These are phyloP conservation scores for Dryobates pubescens DNA, from an alignment of 2,797 vertebrate species.

Conservation along the genomic window DNA sequence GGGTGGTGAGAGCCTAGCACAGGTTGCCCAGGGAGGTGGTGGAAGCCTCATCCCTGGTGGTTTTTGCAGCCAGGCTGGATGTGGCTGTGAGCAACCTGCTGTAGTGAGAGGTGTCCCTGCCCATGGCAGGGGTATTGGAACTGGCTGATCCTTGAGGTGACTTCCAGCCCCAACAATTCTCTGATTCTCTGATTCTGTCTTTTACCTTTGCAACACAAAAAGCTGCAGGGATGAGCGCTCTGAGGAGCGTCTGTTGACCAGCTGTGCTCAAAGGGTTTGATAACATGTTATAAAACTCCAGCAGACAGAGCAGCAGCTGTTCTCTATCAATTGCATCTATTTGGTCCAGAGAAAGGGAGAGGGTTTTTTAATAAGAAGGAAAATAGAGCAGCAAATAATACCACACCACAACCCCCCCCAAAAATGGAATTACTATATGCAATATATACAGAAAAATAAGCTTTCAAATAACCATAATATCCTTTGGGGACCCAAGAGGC, in stretches of 20 bases:
- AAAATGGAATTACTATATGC: no score
- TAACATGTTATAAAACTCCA: slow-evolving; percentile 67
- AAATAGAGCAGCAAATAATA: neutral
- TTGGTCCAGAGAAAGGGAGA: slow-evolving; percentile 1
- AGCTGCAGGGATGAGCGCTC: neutral
- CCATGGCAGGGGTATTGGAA: no score
- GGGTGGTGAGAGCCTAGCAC: no score
- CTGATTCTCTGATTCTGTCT: neutral
- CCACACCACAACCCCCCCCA: neutral
- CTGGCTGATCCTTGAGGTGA: no score
- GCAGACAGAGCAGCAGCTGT: slow-evolving; percentile 56
- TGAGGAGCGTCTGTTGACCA: slow-evolving; percentile 36
- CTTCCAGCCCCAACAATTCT: no score
- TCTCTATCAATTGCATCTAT: slow-evolving; percentile 40
- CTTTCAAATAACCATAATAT: neutral
- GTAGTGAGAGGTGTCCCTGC: no score
- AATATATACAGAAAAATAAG: neutral
- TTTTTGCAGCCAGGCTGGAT: no score
- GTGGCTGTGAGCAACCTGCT: no score
- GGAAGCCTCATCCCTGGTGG: no score
- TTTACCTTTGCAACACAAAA: slow-evolving; percentile 50
- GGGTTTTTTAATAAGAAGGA: neutral
- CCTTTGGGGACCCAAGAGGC: neutral
- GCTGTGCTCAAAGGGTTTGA: slow-evolving; percentile 69
- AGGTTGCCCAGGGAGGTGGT: no score